Percentiles rank a stretch among this genome's conserved stretches.
These are phyloP conservation scores for Rousettus leschenaultii DNA, from an alignment of 2,113 vertebrate genomes.

Conservation along the genomic window DNA sequence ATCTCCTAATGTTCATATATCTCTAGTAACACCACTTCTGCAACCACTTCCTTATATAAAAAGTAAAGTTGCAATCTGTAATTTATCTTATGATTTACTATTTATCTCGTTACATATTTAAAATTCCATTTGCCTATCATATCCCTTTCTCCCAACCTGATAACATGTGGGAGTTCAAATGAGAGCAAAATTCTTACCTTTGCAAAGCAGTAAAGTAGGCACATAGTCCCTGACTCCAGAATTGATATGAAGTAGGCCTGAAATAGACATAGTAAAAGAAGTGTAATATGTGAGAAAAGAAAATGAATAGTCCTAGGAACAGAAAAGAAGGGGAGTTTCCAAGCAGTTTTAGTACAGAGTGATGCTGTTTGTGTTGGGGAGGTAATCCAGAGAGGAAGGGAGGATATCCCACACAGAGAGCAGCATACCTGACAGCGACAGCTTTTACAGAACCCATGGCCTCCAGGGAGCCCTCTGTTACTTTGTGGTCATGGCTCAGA, in stretches of 20 bases:
- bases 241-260: neutral
- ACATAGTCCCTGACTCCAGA: neutral
- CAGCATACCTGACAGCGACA: neutral
- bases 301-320: neutral
- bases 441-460: too few species aligned
- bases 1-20: neutral
- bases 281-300: neutral
- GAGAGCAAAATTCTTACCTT: neutral
- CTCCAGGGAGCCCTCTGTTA: too few species aligned
- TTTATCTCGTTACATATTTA: neutral
- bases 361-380: neutral
- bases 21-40: neutral
- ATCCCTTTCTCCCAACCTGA: neutral
- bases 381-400: neutral
- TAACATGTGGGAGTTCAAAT: neutral
- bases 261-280: neutral
- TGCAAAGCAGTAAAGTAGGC: neutral
- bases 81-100: neutral
- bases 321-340: neutral
- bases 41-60: neutral
- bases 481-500: neutral
- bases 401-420: too few species aligned
- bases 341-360: neutral
- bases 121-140: neutral
- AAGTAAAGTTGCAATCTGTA: neutral